Base-by-base conservation (phyloP, 2,113 vertebrate species). In the Trematocara macrostoma region DNA sequence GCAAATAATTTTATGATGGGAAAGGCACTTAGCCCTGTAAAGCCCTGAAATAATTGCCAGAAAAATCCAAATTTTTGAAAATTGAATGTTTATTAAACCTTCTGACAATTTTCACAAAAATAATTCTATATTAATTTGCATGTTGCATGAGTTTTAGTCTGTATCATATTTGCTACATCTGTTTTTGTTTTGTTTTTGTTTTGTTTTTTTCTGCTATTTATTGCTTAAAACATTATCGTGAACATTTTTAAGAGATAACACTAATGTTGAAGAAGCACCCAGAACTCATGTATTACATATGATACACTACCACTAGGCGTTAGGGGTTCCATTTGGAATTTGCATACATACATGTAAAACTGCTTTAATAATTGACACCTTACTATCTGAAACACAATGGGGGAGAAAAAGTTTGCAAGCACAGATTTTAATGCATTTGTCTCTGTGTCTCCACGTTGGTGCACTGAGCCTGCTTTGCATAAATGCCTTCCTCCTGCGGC, bases 391-490 rank as follows among this genome's bases (percentile, higher is more conserved):
- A 81, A 79, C 86, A 83, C 55, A 53, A 51, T 11, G 82, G 38
- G 20, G 31, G 71, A 57, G 16, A 84, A 57, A 9, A n/a, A 42
- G 6, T 23, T 20, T n/a, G 35, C 80, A 82, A 79, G 74, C 35
- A 61, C 61, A 51, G 79, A 85, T 35, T 79, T 61, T 79, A 79
- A 78, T 55, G 56, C 15, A 34, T 23, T 45, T 42, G 26, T 86
- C 35, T 84, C 42, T 42, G 45, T 34, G 35, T 82, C 82, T 82
- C 35, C 53, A 53, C 74, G 29, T 83, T 89, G 31, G 84, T 76
- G 71, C 29, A 35, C 83, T 87, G 49, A 82, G 76, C 8, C 71
- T 82, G 81, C 81, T 95, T 93, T 91, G 84, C 81, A 93, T 90
- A 92, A 91, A 91, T 40, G 84, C 40, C 35, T 86, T 88, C 42